Percentiles rank a stretch among this genome's conserved stretches.
Conservation (phyloP, 2,797 vertebrate species). For the Poecile montanus region DNA sequence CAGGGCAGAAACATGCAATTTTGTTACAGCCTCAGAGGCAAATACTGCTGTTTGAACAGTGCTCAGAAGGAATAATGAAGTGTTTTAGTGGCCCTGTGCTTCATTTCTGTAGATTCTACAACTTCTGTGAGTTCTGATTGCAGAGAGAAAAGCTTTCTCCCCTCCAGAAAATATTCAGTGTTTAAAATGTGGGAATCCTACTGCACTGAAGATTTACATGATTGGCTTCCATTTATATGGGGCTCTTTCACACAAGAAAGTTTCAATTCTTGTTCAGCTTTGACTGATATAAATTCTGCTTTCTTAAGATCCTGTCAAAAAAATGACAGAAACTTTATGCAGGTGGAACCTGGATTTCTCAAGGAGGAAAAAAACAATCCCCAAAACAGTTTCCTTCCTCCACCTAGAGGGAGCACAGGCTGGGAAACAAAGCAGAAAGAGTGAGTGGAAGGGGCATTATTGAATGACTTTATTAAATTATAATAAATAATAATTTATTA, state of each 20-base stretch:
- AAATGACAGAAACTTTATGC: not conserved
- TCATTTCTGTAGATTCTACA: not conserved
- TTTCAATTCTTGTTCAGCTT: not conserved
- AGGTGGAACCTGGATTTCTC: not conserved
- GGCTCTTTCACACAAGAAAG: not conserved
- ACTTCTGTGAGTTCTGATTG: not conserved
- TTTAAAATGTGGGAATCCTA: not conserved
- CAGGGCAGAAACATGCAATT: slow-evolving; percentile 36
- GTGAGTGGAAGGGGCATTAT: not conserved
- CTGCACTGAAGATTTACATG: not conserved
- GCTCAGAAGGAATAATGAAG: slow-evolving; percentile 42
- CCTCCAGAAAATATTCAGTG: not conserved
- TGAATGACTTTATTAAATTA: too few species aligned
- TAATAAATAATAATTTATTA: too few species aligned
- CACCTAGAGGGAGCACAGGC: not conserved
- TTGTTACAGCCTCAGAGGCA: slow-evolving; percentile 52
- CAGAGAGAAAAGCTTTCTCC: not conserved
- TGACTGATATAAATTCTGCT: not conserved
- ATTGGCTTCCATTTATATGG: not conserved
- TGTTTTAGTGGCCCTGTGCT: not conserved
- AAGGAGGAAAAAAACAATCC: not conserved
- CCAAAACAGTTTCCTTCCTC: not conserved
- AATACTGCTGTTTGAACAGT: slow-evolving; percentile 42
- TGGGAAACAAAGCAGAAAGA: not conserved
- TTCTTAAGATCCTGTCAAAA: not conserved